Conservation (phyloP, 2,113 vertebrate species). For the Gorsachius goisagi region DNA sequence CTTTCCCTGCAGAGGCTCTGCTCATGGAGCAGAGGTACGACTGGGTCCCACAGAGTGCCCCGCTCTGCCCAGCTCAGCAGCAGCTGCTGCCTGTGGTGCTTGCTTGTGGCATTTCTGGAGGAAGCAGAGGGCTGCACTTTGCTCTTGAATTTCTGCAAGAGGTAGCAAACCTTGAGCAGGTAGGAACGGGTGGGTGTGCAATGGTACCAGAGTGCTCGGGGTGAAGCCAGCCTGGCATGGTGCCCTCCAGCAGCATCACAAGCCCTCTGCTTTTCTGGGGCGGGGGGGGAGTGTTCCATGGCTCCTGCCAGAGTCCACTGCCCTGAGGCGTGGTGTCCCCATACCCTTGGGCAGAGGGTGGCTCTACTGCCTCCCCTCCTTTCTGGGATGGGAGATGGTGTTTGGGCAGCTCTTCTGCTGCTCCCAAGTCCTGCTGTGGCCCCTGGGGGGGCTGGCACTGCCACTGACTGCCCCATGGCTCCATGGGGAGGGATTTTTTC, state of each 20-base stretch:
- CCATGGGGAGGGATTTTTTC: background rate
- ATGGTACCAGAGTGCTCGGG: rapidly evolving
- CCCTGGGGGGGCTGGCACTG: background rate
- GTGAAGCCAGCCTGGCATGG: background rate
- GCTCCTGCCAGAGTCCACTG: background rate
- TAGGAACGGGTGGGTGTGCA: background rate
- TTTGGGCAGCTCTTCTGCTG: background rate
- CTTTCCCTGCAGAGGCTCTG: background rate
- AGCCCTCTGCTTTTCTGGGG: background rate
- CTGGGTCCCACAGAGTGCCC: rapidly evolving
- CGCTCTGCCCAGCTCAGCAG: background rate
- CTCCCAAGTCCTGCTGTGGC: too few relatives aligned
- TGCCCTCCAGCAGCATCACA: background rate
- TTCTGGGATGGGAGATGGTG: background rate
- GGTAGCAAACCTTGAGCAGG: background rate
- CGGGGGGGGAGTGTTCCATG: background rate
- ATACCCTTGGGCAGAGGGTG: rapidly evolving
- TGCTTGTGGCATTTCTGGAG: rapidly evolving
- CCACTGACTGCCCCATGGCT: rapidly evolving
- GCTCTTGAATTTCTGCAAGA: background rate
- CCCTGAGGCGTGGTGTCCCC: rapidly evolving
- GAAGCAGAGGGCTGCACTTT: background rate
- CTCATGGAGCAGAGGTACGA: rapidly evolving
- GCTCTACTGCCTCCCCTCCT: background rate
- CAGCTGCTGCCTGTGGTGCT: rapidly evolving